Evolutionary conservation across 2,113 vertebrate species (phyloP).

Genomic region (Microtus pennsylvanicus): DNA sequence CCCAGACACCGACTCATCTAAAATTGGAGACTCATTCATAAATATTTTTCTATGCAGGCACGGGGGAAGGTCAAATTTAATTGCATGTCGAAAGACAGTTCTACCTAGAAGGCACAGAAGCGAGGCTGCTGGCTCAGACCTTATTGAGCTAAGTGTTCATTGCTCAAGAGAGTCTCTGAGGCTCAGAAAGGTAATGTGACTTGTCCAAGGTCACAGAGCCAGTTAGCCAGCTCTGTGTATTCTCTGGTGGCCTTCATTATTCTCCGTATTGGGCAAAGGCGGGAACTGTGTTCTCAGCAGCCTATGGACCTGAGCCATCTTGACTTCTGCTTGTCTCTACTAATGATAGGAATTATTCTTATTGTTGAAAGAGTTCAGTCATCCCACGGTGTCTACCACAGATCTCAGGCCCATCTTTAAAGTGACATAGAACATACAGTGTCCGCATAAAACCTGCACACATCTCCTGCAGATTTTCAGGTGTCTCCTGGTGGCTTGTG

Average conservation of each 20-base stretch:
- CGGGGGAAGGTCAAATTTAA: constrained; percentile 32
- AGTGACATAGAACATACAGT: too few species aligned
- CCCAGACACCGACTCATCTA: constrained; percentile 63
- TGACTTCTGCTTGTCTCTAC: neutral
- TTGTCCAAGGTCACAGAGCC: neutral
- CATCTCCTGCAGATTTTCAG: neutral
- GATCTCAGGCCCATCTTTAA: neutral
- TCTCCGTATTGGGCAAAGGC: neutral
- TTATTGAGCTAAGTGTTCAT: neutral
- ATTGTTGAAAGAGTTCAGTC: neutral
- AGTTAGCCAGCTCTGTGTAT: neutral
- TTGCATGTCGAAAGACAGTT: constrained; percentile 13
- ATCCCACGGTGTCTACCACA: neutral
- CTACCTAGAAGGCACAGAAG: constrained; percentile 24
- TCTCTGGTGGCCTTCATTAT: neutral
- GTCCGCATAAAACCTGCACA: neutral
- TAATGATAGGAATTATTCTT: neutral
- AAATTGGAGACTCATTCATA: constrained; percentile 74
- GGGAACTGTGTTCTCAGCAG: neutral
- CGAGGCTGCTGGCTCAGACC: neutral
- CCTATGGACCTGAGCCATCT: neutral
- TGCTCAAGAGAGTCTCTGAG: neutral
- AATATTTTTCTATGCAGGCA: constrained; percentile 61
- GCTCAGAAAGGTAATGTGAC: neutral
- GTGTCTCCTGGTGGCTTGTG: neutral